Conservation (phyloP, 1,140 invertebrate species). For the Drosophila equinoxialis region DNA sequence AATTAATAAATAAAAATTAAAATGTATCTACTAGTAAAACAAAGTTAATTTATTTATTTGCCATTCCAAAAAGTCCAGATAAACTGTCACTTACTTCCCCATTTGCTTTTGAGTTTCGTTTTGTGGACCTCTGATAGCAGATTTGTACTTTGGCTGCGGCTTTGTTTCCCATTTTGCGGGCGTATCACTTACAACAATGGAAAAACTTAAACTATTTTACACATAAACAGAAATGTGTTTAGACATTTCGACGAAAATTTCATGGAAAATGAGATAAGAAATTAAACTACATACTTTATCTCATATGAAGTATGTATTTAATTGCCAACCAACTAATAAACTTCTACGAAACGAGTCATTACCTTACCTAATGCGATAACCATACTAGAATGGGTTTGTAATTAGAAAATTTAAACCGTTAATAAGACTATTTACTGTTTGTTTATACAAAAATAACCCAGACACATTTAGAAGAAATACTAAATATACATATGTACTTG, state of each 20-base stretch:
- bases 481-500: too few relatives aligned
- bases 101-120: slow-evolving; percentile 29
- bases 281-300: not conserved
- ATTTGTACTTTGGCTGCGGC: slow-evolving; percentile 47
- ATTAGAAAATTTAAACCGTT: too few relatives aligned
- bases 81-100: slow-evolving; percentile 17
- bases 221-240: not conserved
- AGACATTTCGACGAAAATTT: not conserved
- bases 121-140: slow-evolving; percentile 42
- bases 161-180: slow-evolving; percentile 22
- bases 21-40: slow-evolving; percentile 32
- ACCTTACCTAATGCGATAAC: too few relatives aligned
- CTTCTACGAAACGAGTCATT: too few relatives aligned
- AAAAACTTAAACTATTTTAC: not conserved
- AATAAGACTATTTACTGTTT: too few relatives aligned
- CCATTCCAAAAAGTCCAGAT: slow-evolving; percentile 26
- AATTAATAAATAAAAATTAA: slow-evolving; percentile 64
- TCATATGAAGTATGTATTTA: too few relatives aligned
- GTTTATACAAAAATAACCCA: too few relatives aligned
- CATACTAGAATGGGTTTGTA: too few relatives aligned
- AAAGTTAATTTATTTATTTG: slow-evolving; percentile 29
- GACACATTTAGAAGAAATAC: too few relatives aligned
- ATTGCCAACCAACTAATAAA: too few relatives aligned
- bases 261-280: not conserved
- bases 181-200: slow-evolving; percentile 23